Percentiles rank a stretch among this genome's conserved stretches.
Conservation (phyloP, 2,888 invertebrate genomes). For the Zelleria hepariella region DNA sequence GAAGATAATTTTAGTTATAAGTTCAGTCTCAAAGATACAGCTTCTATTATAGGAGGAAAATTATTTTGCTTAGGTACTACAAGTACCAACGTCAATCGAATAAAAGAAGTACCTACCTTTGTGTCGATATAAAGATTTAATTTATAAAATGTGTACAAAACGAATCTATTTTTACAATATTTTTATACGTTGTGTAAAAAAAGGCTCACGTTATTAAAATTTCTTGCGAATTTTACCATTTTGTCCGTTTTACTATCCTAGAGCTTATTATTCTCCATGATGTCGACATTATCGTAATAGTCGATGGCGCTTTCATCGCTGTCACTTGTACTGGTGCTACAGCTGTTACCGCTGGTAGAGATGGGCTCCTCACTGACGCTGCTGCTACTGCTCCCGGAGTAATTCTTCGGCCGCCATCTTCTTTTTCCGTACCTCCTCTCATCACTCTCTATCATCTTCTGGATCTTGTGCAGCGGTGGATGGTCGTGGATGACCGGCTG, state of each 20-base stretch:
- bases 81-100: not conserved
- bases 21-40: no score
- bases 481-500: slow-evolving; percentile 51
- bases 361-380: not conserved
- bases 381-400: not conserved
- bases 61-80: no score
- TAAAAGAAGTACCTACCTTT: not conserved
- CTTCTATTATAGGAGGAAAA: no score
- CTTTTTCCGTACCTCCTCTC: slow-evolving; percentile 12
- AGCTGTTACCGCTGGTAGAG: not conserved
- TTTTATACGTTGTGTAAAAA: not conserved
- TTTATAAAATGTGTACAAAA: not conserved
- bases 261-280: not conserved
- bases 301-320: not conserved
- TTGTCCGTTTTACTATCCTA: not conserved
- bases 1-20: no score
- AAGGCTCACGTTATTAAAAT: not conserved
- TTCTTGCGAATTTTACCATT: not conserved
- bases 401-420: not conserved
- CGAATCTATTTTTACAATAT: not conserved
- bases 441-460: slow-evolving; percentile 24
- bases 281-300: not conserved
- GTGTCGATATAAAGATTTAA: not conserved
- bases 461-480: slow-evolving; percentile 36
- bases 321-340: not conserved